Percentiles rank a stretch among this genome's conserved stretches.
Conservation (phyloP, 2,888 invertebrate species). For the Pteria penguin region DNA sequence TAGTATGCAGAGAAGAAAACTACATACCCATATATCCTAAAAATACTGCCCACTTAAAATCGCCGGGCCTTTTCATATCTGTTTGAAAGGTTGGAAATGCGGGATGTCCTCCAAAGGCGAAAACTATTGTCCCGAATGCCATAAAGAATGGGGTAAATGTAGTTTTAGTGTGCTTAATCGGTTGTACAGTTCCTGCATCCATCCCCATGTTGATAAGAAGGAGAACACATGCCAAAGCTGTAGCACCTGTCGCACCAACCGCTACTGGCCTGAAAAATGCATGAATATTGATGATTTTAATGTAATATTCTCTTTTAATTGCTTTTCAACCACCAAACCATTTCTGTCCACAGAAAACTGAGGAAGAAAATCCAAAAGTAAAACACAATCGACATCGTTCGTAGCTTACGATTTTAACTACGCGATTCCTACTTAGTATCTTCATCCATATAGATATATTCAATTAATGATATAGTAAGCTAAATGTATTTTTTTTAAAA, state of each 20-base stretch:
- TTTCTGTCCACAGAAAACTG: no score
- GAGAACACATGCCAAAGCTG: slow-evolving; percentile 84
- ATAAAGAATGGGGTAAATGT: slow-evolving; percentile 85
- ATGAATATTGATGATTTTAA: no score
- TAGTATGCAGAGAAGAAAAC: neutral
- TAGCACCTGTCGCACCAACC: slow-evolving; percentile 84
- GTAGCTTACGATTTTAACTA: no score
- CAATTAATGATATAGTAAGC: no score
- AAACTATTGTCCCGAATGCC: slow-evolving; percentile 86
- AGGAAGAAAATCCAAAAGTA: no score
- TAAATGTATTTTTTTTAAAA: no score
- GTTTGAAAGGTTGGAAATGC: slow-evolving; percentile 93
- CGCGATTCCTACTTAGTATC: no score
- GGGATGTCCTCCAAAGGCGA: slow-evolving; percentile 87
- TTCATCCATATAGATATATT: no score
- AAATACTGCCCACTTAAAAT: slow-evolving; percentile 87
- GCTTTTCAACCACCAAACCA: no score
- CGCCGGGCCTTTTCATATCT: slow-evolving; percentile 90
- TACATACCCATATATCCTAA: slow-evolving; percentile 85
- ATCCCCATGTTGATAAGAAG: slow-evolving; percentile 84
- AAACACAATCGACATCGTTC: no score
- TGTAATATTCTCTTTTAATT: no score
- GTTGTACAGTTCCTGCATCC: slow-evolving; percentile 80
- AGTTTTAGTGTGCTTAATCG: slow-evolving; percentile 48
- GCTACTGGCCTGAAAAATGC: slow-evolving; percentile 83